Base-by-base conservation (phyloP, 53 echinoderm and acorn worm species). In the Pentamera pediparva region DNA sequence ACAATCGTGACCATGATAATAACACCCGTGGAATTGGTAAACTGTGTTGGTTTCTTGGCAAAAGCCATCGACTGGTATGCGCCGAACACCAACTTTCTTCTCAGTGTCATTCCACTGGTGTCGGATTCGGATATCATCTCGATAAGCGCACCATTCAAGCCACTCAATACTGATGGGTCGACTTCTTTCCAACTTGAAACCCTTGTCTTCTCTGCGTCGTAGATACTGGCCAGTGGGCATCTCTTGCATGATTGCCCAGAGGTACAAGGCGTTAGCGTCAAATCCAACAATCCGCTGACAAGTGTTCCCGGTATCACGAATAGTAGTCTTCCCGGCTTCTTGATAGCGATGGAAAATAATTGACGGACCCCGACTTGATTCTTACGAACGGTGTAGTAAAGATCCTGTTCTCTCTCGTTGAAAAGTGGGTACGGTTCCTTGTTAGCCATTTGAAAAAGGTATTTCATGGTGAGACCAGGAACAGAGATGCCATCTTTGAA, bases 231-330 rank as follows among this genome's bases (percentile, higher is more conserved):
- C 78, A 0, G 76, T 78, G 6, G 87, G 82, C 86, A 86, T 78
- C 15, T 48, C 27, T 55, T 86, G 81, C 86, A 86, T 86, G 21
- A 82, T 52, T 1, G 87, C 74, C 87, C 87, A 86, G 1, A 86
- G 71, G 37, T 86, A 86, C 0, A 86, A 35, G 4, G 87, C 87
- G 18, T 87, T 87, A 6, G 82, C 82, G 37, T 87, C 87, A 35
- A 65, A 86, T 5, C 77, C 77, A 6, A 82, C 55, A 29, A 86
- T 48, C 3, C 77, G 56, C 28, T 81, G 31, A 35, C 86, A 82
- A 7, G 40, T 5, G 4, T 81, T 59, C 2, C 18, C n/a, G 1
- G 81, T 76, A 10, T 33, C 32, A 11, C 78, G 53, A 21, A 78
- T 75, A 18, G 30, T 37, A 1, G 87, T 87, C 21, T 53, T 33